Evolutionary conservation across 2,797 vertebrate species (phyloP).

Genomic region (Sebastes iracundus): DNA sequence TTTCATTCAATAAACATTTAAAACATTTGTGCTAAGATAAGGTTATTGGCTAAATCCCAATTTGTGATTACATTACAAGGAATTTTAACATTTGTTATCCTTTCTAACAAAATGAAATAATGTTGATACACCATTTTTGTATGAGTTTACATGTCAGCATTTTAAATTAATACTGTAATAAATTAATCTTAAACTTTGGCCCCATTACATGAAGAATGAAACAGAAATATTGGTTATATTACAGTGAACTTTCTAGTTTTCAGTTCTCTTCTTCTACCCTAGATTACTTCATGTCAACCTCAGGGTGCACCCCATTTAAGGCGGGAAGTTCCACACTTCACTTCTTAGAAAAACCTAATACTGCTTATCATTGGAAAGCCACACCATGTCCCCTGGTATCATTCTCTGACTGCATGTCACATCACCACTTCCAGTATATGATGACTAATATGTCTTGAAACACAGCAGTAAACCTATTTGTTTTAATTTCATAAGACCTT

Average conservation of each 20-base stretch:
- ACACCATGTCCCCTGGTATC: background rate
- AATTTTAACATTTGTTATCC: background rate
- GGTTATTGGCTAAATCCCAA: background rate
- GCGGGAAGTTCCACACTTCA: background rate
- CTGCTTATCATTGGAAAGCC: background rate
- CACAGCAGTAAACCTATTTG: rapidly evolving
- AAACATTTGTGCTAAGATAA: background rate
- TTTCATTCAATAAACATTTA: background rate
- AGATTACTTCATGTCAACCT: background rate
- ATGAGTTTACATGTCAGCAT: background rate
- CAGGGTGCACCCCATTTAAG: background rate
- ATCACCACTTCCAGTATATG: rapidly evolving
- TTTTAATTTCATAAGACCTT: rapidly evolving
- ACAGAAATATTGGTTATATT: background rate
- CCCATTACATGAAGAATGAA: background rate
- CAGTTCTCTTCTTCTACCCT: background rate
- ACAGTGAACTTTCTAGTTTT: background rate
- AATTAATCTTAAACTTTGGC: background rate
- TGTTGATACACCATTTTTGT: background rate
- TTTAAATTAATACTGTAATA: background rate
- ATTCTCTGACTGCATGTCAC: background rate
- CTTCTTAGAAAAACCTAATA: background rate
- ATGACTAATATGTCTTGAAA: background rate
- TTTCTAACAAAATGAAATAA: background rate
- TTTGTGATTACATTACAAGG: background rate